Evolutionary conservation across 2,113 vertebrate genomes (phyloP), one percentile per base, ranked within the genome.

Genomic region (Gallinago media): DNA sequence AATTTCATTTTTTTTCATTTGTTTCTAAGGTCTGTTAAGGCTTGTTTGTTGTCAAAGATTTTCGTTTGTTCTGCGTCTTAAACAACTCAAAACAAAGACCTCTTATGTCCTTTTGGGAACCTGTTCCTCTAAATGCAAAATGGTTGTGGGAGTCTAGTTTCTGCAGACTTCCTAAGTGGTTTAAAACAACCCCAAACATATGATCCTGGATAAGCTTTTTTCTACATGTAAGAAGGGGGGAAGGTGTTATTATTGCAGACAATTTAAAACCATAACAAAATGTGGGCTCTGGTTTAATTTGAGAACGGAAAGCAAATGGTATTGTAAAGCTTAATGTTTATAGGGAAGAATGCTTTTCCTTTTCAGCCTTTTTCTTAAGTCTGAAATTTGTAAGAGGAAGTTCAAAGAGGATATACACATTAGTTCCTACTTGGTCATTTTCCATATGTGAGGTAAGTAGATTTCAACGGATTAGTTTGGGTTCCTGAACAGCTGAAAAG

Each of bases 311-410:
- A 80, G 42, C 0, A 0, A 89, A 81, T 32, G 46, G 73, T 86
- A 92, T 95, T 94, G 71, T 94, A 94, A 96, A 95, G 19, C 46
- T 84, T 68, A 75, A 88, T 94, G 92, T 95, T 95, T 95, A 87
- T 92, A 91, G 75, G 31, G 94, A 96, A 85, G 55, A 94, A 90
- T 92, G 77, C 25, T 94, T 93, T 91, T 95, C 78, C 79, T 96
- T 96, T 94, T 96, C 56, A 85, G 46, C 8, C 38, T 85, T 92
- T 93, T 96, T 59, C 77, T 80, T 84, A 44, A 86, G 70, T 67
- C 47, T 91, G 73, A 92, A 93, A 89, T 81, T 78, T 93, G 88
- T 86, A 91, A 92, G 47, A 94, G 79, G 79, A 96, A 89, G 83
- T 94, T 92, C 70, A 80, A 73, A 94, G 76, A 93, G 81, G 71